phyloP scores from a whole-genome alignment of 2,888 invertebrate species.

The Chymomyza caudatula region DNA sequence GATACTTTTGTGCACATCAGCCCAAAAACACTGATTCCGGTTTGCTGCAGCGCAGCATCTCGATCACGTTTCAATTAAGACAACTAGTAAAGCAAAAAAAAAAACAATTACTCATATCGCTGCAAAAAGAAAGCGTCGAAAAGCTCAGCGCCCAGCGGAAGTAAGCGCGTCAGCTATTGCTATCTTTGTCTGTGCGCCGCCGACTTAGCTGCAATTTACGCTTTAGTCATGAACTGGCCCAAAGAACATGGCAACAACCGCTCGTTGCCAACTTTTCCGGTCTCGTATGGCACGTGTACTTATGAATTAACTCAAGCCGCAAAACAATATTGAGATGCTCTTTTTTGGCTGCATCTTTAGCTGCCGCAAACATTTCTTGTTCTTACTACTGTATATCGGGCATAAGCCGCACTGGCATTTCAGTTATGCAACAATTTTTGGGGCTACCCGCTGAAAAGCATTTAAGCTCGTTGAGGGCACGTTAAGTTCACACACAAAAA shows the following conservation, averaged over 20 bases:
- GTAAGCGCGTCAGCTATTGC: conserved; percentile 13
- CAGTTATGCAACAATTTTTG: conserved; percentile 58
- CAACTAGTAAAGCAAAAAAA: conserved; percentile 14
- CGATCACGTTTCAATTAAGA: conserved; percentile 33
- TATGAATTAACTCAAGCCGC: conserved; percentile 4
- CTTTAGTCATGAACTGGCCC: conserved; percentile 16
- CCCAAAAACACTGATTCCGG: conserved; percentile 39
- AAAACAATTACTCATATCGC: conserved; percentile 34
- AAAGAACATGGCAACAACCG: background rate
- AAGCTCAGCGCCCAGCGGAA: conserved; percentile 34
- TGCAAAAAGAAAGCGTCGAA: conserved; percentile 5
- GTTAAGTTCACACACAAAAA: conserved; percentile 32
- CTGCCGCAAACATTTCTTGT: conserved; percentile 19
- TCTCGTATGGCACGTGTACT: conserved; percentile 32
- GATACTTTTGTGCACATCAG: background rate
- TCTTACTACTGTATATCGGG: conserved; percentile 59
- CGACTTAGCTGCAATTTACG: conserved; percentile 5
- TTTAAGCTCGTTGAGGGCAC: conserved; percentile 37
- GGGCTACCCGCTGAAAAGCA: conserved; percentile 33
- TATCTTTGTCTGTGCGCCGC: conserved; percentile 24
- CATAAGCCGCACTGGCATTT: conserved; percentile 44
- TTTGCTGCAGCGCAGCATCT: conserved; percentile 14
- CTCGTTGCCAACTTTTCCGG: conserved; percentile 30
- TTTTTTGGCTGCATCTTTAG: background rate
- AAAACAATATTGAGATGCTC: background rate